These are phyloP conservation scores for Synergus laeviventris DNA, from an alignment of 2,888 invertebrate genomes.

Conservation along the genomic window DNA sequence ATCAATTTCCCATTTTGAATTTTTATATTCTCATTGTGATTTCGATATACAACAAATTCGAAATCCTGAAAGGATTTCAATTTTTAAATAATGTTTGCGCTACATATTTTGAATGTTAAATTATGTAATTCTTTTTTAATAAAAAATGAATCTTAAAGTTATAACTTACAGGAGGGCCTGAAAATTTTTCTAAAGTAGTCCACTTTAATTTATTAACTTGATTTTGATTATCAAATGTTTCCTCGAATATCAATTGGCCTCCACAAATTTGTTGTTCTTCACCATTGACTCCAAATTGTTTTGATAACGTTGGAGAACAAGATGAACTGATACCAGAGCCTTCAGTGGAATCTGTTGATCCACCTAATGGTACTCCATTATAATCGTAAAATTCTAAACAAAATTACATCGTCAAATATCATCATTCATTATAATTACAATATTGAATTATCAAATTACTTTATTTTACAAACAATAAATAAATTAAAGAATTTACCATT, in stretches of 20 bases:
- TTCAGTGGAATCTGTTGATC: constrained; percentile 22
- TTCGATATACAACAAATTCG: constrained; percentile 83
- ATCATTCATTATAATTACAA: no score
- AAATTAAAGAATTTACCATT: constrained; percentile 72
- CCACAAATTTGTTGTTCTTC: constrained; percentile 76
- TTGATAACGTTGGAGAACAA: constrained; percentile 56
- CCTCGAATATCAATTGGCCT: constrained; percentile 81
- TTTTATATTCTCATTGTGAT: constrained; percentile 78
- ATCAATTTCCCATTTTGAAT: constrained; percentile 78
- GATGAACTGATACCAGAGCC: neutral
- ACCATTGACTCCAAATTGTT: constrained; percentile 58
- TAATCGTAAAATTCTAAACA: constrained; percentile 59
- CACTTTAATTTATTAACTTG: constrained; percentile 77
- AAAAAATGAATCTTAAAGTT: constrained; percentile 17
- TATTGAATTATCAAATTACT: no score
- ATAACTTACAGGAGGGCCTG: constrained; percentile 79
- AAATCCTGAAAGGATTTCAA: constrained; percentile 80
- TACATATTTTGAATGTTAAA: constrained; percentile 1
- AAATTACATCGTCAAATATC: neutral
- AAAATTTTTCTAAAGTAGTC: constrained; percentile 80
- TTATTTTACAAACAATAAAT: no score
- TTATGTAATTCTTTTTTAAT: neutral
- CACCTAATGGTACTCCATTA: constrained; percentile 48
- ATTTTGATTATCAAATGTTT: constrained; percentile 78
- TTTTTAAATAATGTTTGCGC: constrained; percentile 16